These are phyloP conservation scores for Corythornis madagascariensis DNA, from an alignment of 2,113 vertebrate species.

Conservation along the genomic window DNA sequence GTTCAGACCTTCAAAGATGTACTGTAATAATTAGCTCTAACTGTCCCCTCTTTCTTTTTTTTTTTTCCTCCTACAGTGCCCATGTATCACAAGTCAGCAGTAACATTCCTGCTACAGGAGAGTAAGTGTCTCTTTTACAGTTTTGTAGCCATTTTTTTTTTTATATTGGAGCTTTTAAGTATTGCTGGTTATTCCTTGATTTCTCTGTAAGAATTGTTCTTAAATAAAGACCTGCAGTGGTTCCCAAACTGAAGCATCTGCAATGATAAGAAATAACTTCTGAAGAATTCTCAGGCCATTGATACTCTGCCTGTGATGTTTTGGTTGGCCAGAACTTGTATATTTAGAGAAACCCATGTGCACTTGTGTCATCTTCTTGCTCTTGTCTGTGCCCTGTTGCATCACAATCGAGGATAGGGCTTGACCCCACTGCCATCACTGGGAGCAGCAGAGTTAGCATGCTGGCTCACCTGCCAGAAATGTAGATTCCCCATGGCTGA, in stretches of 20 bases:
- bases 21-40: neutral
- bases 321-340: neutral
- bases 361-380: neutral
- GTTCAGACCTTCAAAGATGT: neutral
- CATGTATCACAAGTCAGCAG: conserved; percentile 82
- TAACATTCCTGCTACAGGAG: conserved; percentile 80
- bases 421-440: neutral
- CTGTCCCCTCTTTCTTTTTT: conserved; percentile 13
- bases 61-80: conserved; percentile 66
- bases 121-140: conserved; percentile 79
- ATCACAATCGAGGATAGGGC: neutral
- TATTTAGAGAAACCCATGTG: neutral
- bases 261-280: conserved; percentile 4
- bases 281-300: conserved; percentile 1
- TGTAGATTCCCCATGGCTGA: neutral
- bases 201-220: neutral
- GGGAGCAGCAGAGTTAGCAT: neutral
- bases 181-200: neutral
- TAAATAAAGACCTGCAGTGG: neutral
- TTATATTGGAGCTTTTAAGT: neutral
- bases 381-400: neutral
- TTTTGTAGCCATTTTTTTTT: neutral
- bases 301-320: neutral
- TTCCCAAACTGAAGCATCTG: neutral
- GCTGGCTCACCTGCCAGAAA: neutral